These are phyloP conservation scores for Rhorus exstirpatorius DNA, from an alignment of 2,888 invertebrate genomes.

Conservation along the genomic window DNA sequence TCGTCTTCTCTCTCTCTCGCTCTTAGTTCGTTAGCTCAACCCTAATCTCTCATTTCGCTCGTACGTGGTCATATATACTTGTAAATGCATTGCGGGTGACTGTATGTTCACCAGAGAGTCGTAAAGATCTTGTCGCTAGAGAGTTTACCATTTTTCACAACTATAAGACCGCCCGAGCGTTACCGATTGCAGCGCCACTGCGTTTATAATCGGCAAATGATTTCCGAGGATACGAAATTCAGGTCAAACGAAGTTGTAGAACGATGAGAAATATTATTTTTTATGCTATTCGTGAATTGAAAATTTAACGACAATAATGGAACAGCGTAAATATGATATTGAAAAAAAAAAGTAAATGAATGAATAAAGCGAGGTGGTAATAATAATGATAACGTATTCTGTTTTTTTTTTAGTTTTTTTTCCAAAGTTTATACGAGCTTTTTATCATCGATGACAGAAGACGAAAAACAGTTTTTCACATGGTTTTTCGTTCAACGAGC, in stretches of 20 bases:
- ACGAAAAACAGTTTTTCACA: too few species aligned
- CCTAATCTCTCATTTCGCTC: constrained; percentile 66
- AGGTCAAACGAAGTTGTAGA: constrained; percentile 20
- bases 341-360: neutral
- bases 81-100: constrained; percentile 19
- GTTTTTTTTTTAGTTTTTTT: too few species aligned
- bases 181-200: constrained; percentile 17
- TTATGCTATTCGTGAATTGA: constrained; percentile 15
- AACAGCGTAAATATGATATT: neutral
- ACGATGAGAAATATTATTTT: constrained; percentile 54
- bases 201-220: constrained; percentile 32
- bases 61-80: constrained; percentile 15
- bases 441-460: too few species aligned
- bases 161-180: constrained; percentile 18
- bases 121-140: constrained; percentile 64
- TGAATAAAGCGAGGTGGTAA: neutral
- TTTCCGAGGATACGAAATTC: constrained; percentile 50
- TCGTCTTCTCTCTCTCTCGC: neutral
- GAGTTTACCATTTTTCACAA: constrained; percentile 64
- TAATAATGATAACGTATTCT: too few species aligned
- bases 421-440: too few species aligned
- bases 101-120: constrained; percentile 41
- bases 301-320: constrained; percentile 39
- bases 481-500: too few species aligned
- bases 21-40: constrained; percentile 63